Percentiles rank a stretch among this genome's conserved stretches.
These are phyloP conservation scores for Orchesellides sinensis DNA, from an alignment of 2,888 invertebrate species.

Conservation along the genomic window DNA sequence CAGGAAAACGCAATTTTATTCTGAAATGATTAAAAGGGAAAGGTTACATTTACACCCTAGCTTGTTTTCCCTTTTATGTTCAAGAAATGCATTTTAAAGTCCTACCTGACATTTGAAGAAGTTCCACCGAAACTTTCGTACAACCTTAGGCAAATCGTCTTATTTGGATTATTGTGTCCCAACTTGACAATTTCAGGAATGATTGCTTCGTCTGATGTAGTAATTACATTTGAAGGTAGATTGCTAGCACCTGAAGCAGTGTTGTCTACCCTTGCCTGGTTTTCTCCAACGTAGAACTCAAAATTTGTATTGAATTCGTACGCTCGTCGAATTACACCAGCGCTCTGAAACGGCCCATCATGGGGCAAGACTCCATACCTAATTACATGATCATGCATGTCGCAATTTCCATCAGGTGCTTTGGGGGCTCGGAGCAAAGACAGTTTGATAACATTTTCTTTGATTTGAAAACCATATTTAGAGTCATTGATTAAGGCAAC, in stretches of 20 bases:
- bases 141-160: slow-evolving; percentile 11
- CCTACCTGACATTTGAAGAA: neutral
- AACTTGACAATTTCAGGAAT: slow-evolving; percentile 40
- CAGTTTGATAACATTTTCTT: slow-evolving; percentile 77
- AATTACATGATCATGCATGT: slow-evolving; percentile 78
- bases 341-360: slow-evolving; percentile 77
- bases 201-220: slow-evolving; percentile 23
- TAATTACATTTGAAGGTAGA: slow-evolving; percentile 1
- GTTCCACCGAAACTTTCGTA: slow-evolving; percentile 47
- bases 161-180: neutral
- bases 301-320: slow-evolving; percentile 77
- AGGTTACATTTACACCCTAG: neutral
- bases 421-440: slow-evolving; percentile 79
- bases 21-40: slow-evolving; percentile 30
- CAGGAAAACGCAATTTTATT: slow-evolving; percentile 55
- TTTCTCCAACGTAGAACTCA: slow-evolving; percentile 66
- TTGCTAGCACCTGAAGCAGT: neutral
- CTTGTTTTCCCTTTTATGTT: slow-evolving; percentile 5
- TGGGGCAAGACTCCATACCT: slow-evolving; percentile 79
- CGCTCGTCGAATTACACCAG: slow-evolving; percentile 77
- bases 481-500: slow-evolving; percentile 78
- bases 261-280: neutral
- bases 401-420: slow-evolving; percentile 78
- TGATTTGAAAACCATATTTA: slow-evolving; percentile 79
- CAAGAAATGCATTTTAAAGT: neutral